Percentiles rank a stretch among this genome's conserved stretches.
Evolutionary conservation across 2,888 invertebrate species (phyloP).

Genomic region (Adelognathus sp.): DNA sequence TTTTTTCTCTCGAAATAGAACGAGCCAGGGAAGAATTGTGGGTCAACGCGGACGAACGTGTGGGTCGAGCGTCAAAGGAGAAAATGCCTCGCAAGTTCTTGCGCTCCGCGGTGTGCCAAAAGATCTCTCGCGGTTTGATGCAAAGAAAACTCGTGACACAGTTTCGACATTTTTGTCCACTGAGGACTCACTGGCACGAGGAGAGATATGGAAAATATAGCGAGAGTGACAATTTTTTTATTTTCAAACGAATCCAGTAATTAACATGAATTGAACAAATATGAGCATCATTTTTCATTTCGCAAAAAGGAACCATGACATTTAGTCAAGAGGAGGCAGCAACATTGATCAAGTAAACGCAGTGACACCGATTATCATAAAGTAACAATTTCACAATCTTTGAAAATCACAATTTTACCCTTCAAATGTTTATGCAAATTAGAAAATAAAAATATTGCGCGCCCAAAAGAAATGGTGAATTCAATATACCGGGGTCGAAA

Average conservation of each 20-base stretch:
- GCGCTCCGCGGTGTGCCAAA: background rate
- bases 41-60: slow-evolving; percentile 70
- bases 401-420: background rate
- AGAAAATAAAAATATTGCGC: slow-evolving; percentile 4
- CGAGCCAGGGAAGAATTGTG: slow-evolving; percentile 69
- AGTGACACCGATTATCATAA: too few species aligned
- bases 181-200: slow-evolving; percentile 8
- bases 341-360: too few species aligned
- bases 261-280: too few species aligned
- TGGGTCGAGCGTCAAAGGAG: slow-evolving; percentile 42
- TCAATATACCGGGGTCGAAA: too few species aligned
- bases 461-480: too few species aligned
- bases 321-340: too few species aligned
- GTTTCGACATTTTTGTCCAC: slow-evolving; percentile 13
- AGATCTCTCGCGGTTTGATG: background rate
- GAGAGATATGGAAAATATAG: too few species aligned
- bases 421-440: background rate
- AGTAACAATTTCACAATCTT: background rate
- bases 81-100: slow-evolving; percentile 43
- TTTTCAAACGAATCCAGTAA: too few species aligned
- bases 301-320: too few species aligned
- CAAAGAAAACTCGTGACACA: slow-evolving; percentile 44
- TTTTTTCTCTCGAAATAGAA: slow-evolving; percentile 74
- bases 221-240: too few species aligned
- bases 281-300: too few species aligned